These are phyloP conservation scores for Gorsachius goisagi DNA, from an alignment of 2,113 vertebrate species.

Conservation along the genomic window DNA sequence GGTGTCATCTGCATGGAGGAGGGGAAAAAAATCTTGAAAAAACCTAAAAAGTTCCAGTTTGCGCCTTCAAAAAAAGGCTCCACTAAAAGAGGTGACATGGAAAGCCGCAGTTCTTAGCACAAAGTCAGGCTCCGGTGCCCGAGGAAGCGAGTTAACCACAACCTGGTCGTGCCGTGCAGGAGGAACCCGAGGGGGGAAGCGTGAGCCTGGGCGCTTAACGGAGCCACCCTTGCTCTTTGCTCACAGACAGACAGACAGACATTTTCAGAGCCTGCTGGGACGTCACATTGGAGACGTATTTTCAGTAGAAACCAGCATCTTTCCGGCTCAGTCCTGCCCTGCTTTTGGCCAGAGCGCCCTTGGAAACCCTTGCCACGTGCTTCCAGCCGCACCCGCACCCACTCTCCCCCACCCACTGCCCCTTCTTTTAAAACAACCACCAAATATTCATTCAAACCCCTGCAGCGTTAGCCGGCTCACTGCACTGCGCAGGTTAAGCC, in stretches of 20 bases:
- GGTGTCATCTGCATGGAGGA: neutral
- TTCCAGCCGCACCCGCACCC: neutral
- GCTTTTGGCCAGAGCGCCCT: rapidly evolving
- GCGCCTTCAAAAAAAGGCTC: neutral
- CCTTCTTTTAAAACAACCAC: neutral
- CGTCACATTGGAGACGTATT: neutral
- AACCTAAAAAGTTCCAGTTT: neutral
- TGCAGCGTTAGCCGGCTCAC: neutral
- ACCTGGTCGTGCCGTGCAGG: neutral
- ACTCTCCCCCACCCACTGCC: neutral
- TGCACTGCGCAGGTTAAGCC: rapidly evolving
- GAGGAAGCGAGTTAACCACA: neutral
- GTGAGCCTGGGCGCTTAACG: neutral
- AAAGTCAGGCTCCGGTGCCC: neutral
- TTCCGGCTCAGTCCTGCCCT: neutral
- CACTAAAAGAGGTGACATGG: neutral
- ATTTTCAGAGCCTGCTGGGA: neutral
- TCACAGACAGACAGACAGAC: neutral
- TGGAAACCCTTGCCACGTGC: neutral
- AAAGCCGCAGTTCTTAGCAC: neutral
- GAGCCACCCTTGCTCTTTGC: neutral
- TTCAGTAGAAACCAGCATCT: neutral
- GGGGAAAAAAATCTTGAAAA: neutral
- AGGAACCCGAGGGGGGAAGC: neutral
- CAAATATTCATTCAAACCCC: rapidly evolving